phyloP scores from a whole-genome alignment of 2,113 vertebrate species.

The Oreotrochilus melanogaster region DNA sequence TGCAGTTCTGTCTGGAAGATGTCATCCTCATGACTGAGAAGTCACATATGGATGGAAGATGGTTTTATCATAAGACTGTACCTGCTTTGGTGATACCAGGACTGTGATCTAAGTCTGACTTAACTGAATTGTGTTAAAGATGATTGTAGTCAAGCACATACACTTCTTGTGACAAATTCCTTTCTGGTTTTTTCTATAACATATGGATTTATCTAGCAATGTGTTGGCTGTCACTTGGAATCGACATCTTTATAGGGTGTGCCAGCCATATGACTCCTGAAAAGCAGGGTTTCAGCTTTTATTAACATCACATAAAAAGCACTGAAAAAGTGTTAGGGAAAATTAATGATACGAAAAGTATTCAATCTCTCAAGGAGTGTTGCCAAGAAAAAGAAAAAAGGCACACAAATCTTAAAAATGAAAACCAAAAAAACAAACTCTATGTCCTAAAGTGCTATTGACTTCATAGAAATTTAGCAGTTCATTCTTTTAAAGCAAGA shows the following conservation, averaged over 20 bases:
- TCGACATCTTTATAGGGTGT: constrained; percentile 1
- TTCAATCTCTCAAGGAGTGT: background rate
- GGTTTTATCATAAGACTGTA: background rate
- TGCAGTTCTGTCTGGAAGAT: background rate
- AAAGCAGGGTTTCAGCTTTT: constrained; percentile 37
- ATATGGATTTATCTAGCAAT: background rate
- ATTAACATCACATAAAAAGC: constrained; percentile 26
- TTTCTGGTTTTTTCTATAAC: background rate
- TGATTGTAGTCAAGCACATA: background rate
- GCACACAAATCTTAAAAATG: background rate
- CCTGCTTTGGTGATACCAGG: background rate
- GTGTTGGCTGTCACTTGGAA: constrained; percentile 31
- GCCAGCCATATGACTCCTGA: constrained; percentile 12
- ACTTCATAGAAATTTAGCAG: background rate
- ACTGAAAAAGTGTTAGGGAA: constrained; percentile 8
- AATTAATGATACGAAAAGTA: background rate
- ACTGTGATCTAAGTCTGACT: background rate
- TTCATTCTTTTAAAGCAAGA: background rate
- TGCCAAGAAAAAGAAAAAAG: background rate
- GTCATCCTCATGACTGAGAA: background rate
- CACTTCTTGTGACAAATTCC: constrained; percentile 16
- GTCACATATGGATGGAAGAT: background rate
- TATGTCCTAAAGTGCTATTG: background rate
- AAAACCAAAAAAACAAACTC: background rate
- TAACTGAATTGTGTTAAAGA: background rate